Evolutionary conservation across 1,140 invertebrate genomes (phyloP), one percentile per base, ranked within the genome.

Genomic region (Bombus balteatus): DNA sequence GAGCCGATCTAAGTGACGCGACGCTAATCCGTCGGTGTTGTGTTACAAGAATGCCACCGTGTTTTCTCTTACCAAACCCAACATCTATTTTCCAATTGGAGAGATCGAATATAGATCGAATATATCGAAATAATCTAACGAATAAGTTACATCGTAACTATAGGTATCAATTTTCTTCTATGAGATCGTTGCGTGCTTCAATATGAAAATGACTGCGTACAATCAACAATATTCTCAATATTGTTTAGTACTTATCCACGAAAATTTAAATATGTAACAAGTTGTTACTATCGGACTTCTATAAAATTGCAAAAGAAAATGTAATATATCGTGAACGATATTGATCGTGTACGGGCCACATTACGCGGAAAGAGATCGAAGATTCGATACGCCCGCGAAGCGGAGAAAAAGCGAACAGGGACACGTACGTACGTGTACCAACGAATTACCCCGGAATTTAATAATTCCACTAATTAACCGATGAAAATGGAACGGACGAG

Each of bases 401-500:
- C 2, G n/a, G 6, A 66, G 28, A 15, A 66, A 32, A 8, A 66
- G n/a, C 65, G 65, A 66, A 13, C 5, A 32, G n/a, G 15, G 22
- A 57, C 53, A 39, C 34, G 57, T 28, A 32, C 25, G 66, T 28
- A 62, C 83, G 47, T 53, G 47, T 22, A 80, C 72, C 47, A 72
- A 72, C 83, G n/a, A 84, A 84, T 84, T 84, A 71, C 65, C 47
- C 43, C 22, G 47, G 65, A 59, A 57, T 79, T 84, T 84, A 37
- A 80, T 72, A 47, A 84, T 62, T 84, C 66, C 8, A 25, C 39
- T 84, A 84, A 84, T 84, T 84, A 78, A 39, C 37, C 53, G 25
- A 68, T 72, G n/a, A 72, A 84, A 84, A 72, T 72, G 47, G 66
- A 84, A 84, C 76, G 83, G 53, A 71, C 82, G 74, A n/a, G 82